Evolutionary conservation across 2,113 vertebrate genomes (phyloP).

Genomic region (Sceloporus tristichus): DNA sequence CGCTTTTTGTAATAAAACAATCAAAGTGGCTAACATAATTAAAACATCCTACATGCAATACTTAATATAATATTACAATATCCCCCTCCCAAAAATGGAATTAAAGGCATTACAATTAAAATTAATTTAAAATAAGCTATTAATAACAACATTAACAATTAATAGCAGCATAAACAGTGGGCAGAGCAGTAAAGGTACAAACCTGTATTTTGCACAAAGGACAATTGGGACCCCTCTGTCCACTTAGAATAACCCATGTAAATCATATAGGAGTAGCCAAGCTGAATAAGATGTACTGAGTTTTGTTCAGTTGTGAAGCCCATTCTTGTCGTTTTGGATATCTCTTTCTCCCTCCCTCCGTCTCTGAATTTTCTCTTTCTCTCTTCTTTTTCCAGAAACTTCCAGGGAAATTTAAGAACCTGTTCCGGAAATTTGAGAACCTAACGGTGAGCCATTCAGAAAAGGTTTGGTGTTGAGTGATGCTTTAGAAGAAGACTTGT

Average conservation of each 20-base stretch:
- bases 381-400: constrained; percentile 84
- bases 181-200: background rate
- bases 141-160: too few relatives aligned
- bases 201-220: background rate
- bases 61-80: too few relatives aligned
- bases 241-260: background rate
- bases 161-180: too few relatives aligned
- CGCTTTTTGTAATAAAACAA: too few relatives aligned
- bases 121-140: too few relatives aligned
- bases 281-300: background rate
- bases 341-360: background rate
- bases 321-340: background rate
- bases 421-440: constrained; percentile 95
- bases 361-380: background rate
- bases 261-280: background rate
- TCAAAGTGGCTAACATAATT: too few relatives aligned
- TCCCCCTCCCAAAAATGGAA: too few relatives aligned
- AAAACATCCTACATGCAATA: too few relatives aligned
- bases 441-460: constrained; percentile 83
- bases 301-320: background rate
- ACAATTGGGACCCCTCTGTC: background rate
- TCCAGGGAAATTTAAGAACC: constrained; percentile 95
- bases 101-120: too few relatives aligned
- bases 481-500: background rate
- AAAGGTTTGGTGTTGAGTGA: background rate